phyloP scores from a whole-genome alignment of 2,113 vertebrate genomes.

The Excalfactoria chinensis region DNA sequence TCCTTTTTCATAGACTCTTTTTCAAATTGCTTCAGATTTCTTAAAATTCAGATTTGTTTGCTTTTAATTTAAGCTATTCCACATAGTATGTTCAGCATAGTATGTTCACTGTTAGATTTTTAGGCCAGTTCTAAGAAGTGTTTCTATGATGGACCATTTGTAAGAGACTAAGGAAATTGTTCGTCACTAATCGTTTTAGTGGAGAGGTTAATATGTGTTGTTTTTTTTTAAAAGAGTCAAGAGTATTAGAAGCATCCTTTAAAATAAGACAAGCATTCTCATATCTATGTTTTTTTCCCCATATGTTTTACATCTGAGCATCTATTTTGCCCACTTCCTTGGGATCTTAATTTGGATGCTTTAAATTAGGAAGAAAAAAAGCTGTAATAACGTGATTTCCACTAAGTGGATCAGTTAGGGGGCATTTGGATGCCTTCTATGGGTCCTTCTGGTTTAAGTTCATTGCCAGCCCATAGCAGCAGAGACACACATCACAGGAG shows the following conservation, averaged over 20 bases:
- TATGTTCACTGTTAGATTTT: not conserved
- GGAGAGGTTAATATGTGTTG: not conserved
- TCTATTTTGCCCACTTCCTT: conserved; percentile 23
- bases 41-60: not conserved
- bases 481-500: conserved; percentile 66
- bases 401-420: conserved; percentile 53
- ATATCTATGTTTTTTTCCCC: not conserved
- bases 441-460: conserved; percentile 48
- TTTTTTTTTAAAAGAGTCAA: not conserved
- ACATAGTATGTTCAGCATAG: not conserved
- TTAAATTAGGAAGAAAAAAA: conserved; percentile 37
- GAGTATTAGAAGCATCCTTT: not conserved
- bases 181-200: not conserved
- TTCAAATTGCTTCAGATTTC: not conserved
- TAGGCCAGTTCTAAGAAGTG: not conserved
- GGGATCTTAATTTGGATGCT: conserved; percentile 42
- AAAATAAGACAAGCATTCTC: not conserved
- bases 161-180: not conserved
- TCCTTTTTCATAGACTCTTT: not conserved
- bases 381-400: conserved; percentile 28
- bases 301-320: not conserved
- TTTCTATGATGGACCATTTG: not conserved
- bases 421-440: conserved; percentile 54
- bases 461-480: conserved; percentile 55
- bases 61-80: not conserved